Evolutionary conservation across 2,113 vertebrate genomes (phyloP).

Genomic region (Ceuthmochares aereus): DNA sequence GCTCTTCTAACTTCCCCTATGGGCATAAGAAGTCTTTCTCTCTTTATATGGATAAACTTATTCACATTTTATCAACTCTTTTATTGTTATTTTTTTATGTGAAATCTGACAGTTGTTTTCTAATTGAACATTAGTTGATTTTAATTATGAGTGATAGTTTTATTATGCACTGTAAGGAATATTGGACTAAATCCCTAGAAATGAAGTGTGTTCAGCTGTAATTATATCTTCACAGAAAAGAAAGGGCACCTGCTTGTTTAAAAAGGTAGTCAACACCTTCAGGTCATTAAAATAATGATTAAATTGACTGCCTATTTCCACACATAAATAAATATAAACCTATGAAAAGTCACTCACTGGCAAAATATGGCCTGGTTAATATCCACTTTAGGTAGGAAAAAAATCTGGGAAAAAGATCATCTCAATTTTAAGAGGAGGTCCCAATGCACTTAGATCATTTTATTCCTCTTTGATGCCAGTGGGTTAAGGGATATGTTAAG

Average conservation of each 20-base stretch:
- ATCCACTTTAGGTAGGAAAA: not conserved
- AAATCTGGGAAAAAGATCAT: not conserved
- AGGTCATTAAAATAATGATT: not conserved
- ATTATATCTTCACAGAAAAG: not conserved
- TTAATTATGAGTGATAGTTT: not conserved
- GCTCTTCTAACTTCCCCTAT: not conserved
- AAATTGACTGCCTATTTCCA: not conserved
- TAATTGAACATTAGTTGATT: not conserved
- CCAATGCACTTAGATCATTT: not conserved
- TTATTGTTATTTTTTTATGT: not conserved
- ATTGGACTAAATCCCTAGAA: not conserved
- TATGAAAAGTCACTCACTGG: not conserved
- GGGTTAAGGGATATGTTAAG: not conserved
- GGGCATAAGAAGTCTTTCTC: not conserved
- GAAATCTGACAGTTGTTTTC: not conserved
- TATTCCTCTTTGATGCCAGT: not conserved
- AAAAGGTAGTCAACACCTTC: not conserved
- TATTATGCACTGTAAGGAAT: not conserved
- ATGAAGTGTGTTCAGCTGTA: not conserved
- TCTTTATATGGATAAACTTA: not conserved
- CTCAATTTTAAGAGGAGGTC: not conserved
- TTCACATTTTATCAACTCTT: not conserved
- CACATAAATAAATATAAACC: not conserved
- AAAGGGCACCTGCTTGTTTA: not conserved
- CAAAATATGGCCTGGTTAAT: not conserved